A percentile compares a stretch with the other conserved stretches of the same genome.
Evolutionary conservation across 1,140 invertebrate genomes (phyloP).

Genomic region (Dendrolimus punctatus): DNA sequence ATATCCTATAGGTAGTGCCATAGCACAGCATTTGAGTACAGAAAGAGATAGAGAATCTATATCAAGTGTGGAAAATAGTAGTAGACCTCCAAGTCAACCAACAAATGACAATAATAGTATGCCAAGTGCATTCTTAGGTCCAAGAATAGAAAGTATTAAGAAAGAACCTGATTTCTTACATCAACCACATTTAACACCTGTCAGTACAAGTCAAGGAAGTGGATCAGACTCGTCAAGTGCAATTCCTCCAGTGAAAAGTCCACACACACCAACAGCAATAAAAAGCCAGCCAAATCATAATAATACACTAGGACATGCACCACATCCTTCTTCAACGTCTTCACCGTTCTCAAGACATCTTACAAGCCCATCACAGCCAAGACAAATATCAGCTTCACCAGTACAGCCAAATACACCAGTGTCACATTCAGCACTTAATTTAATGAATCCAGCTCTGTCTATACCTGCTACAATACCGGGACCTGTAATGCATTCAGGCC

Average conservation of each 20-base stretch:
- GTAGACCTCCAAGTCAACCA: slow-evolving; percentile 60
- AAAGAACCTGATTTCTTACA: slow-evolving; percentile 78
- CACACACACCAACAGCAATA: slow-evolving; percentile 65
- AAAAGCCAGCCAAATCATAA: slow-evolving; percentile 66
- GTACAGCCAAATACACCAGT: slow-evolving; percentile 64
- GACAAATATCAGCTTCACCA: slow-evolving; percentile 68
- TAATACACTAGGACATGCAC: slow-evolving; percentile 48
- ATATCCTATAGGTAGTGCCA: slow-evolving; percentile 72
- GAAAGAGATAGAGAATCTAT: slow-evolving; percentile 64
- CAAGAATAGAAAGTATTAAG: slow-evolving; percentile 80
- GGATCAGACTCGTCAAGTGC: slow-evolving; percentile 43
- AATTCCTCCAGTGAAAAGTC: slow-evolving; percentile 62
- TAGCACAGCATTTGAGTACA: slow-evolving; percentile 60
- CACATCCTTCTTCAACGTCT: slow-evolving; percentile 65
- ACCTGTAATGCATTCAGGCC: slow-evolving; percentile 79
- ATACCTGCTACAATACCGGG: slow-evolving; percentile 79
- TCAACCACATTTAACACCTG: slow-evolving; percentile 56
- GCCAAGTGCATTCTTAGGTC: slow-evolving; percentile 69
- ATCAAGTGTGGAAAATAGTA: slow-evolving; percentile 61
- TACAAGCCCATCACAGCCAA: slow-evolving; percentile 59
- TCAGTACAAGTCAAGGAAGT: slow-evolving; percentile 54
- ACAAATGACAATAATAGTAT: slow-evolving; percentile 53
- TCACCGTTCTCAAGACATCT: slow-evolving; percentile 66
- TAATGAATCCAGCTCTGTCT: slow-evolving; percentile 75
- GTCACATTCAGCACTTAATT: slow-evolving; percentile 73